Evolutionary conservation across 2,797 vertebrate genomes (phyloP).

Genomic region (Gobionotothen gibberifrons): DNA sequence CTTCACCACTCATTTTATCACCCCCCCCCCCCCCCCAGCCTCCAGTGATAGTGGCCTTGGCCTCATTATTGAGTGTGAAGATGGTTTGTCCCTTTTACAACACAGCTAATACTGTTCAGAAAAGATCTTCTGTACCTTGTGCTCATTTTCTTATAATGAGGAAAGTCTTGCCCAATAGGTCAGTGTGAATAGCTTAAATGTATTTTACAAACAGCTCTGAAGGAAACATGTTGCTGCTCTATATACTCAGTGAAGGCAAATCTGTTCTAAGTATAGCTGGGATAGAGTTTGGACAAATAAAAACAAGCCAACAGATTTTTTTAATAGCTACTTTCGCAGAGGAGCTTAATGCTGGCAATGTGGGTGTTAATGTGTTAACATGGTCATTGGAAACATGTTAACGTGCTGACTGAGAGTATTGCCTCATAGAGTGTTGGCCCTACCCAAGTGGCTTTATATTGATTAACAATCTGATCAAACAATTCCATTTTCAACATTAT

Average conservation of each 20-base stretch:
- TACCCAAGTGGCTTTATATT: background rate
- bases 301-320: background rate
- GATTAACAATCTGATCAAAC: background rate
- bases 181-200: background rate
- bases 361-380: background rate
- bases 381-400: background rate
- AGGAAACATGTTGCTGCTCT: too few relatives aligned
- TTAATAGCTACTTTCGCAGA: background rate
- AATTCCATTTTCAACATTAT: background rate
- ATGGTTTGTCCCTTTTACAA: background rate
- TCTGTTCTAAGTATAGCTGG: too few relatives aligned
- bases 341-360: background rate
- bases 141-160: background rate
- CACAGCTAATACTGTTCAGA: conserved; percentile 15
- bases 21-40: background rate
- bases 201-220: too few relatives aligned
- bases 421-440: background rate
- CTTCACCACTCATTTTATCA: conserved; percentile 5
- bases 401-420: background rate
- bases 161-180: background rate
- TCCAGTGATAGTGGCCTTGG: conserved; percentile 22
- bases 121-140: background rate
- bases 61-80: conserved; percentile 21
- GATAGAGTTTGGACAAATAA: too few relatives aligned
- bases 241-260: too few relatives aligned